These are phyloP conservation scores for Clarias batrachus DNA, from an alignment of 2,113 vertebrate species.

Conservation along the genomic window DNA sequence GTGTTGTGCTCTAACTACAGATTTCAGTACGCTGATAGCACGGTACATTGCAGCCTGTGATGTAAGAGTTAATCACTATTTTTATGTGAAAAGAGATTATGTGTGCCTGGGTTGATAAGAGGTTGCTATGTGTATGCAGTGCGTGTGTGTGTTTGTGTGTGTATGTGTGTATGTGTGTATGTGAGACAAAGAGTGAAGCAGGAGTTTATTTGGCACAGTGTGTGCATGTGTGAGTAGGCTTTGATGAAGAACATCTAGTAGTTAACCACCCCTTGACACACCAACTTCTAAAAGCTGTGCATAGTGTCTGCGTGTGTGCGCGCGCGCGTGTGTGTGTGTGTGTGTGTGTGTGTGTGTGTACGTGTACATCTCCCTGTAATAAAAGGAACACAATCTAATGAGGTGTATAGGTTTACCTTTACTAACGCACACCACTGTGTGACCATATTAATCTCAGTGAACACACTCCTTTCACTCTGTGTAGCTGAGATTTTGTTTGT, in stretches of 20 bases:
- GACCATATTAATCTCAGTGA: conserved; percentile 40
- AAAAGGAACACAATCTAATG: background rate
- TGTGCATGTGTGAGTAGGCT: background rate
- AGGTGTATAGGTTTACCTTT: background rate
- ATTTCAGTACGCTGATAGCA: conserved; percentile 20
- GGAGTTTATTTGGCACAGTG: conserved; percentile 29
- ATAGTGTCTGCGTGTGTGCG: background rate
- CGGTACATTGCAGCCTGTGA: background rate
- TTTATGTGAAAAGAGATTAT: conserved; percentile 10
- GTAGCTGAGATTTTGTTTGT: background rate
- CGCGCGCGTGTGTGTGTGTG: background rate
- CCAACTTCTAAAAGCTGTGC: background rate
- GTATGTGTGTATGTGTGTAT: background rate
- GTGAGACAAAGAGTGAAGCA: background rate
- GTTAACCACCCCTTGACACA: background rate
- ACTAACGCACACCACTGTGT: background rate
- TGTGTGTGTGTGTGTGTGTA: background rate
- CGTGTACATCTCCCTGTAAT: background rate
- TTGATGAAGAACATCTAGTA: background rate
- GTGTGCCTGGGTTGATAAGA: conserved; percentile 34
- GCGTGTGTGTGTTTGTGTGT: background rate
- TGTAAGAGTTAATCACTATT: conserved; percentile 36
- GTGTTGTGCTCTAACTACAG: background rate
- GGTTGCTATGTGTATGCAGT: conserved; percentile 7
- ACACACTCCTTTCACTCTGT: conserved; percentile 35